Evolutionary conservation across 2,797 vertebrate species (phyloP), one percentile per base, ranked within the genome.

Genomic region (Antennarius maculatus): DNA sequence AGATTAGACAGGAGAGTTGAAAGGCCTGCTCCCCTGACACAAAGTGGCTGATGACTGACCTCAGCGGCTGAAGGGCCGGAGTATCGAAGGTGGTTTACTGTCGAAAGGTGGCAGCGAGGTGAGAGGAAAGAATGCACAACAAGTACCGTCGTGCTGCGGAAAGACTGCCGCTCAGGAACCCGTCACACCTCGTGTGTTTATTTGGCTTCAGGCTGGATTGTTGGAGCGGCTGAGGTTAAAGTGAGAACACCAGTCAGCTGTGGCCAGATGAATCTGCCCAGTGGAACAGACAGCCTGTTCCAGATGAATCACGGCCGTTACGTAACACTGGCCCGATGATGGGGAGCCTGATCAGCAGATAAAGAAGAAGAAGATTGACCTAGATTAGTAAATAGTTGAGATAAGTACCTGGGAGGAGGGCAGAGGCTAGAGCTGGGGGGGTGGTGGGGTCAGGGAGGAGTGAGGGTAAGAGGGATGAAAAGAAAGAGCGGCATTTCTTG

Each of bases 1-100:
- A 88, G 83, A 92, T 91, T 90, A 92, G 83, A 81, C 81, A 64
- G 81, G 61, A 78, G 13, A 89, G 70, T 83, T 83, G 79, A 88
- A 78, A 79, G 82, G 70, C 65, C 54, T 54, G 79, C 77, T 79
- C 48, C 50, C n/a, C 68, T 75, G 72, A 79, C 74, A 82, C 57
- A 49, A 74, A 66, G 75, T 23, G 61, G 66, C 69, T 1, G 34
- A 60, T 46, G 28, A 68, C 65, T 69, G 39, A 72, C 67, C 46
- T 57, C 28, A 54, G 45, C 61, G 67, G 31, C 27, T 34, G 27
- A 48, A 34, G 31, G 31, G 31, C 23, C 16, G 4, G 27, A 3
- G 17, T 54, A 31, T 23, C 12, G 17, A 27, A 34, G 29, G 27
- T 29, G 45, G 23, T 23, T 23, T 31, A 60, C n/a, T 6, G 15